Base-by-base conservation (phyloP, 2,888 invertebrate genomes). In the Itoplectis maculator region DNA sequence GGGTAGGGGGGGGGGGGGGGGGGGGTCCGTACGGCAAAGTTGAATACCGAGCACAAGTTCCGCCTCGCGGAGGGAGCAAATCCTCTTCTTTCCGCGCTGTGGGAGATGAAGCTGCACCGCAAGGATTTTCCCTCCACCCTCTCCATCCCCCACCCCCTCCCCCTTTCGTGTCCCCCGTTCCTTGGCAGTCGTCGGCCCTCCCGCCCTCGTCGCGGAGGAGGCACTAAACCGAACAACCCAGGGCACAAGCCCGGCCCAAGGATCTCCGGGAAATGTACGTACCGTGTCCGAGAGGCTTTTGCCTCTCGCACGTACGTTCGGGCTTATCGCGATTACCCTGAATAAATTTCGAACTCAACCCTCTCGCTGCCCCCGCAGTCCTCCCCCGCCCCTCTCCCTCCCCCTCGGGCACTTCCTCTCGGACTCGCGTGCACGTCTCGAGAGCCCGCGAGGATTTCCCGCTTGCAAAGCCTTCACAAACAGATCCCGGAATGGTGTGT, bases 261-360 rank as follows among this genome's bases (percentile, higher is more conserved):
- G 45, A 72, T 78, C 63, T 42, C 78, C 65, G 78, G 78, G 63
- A 78, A 73, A 72, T 59, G 73, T 79, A 73, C 79, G 79, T 79
- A 79, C 54, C 66, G 66, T 77, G 74, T 69, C 63, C 56, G 59
- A 72, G 72, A 75, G 73, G 72, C 68, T 69, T 74, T 79, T 65
- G 69, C 69, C 59, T 56, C 81, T 23, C 29, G 70, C 72, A 70
- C 81, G 75, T 78, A 66, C 73, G 63, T 70, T 72, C 78, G 73
- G 66, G 79, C 79, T 79, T 79, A 79, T 79, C 72, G 79, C 79
- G 79, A 79, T 79, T 79, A 79, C 79, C 79, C 73, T 79, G 79
- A 79, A 79, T 79, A 79, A 79, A 79, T 79, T 79, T 79, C 79
- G 29, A 79, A 79, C 73, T 79, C 79, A 40, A 11, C 29, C 40